These are phyloP conservation scores for Pterostichus niger DNA, from an alignment of 2,888 invertebrate genomes.

Conservation along the genomic window DNA sequence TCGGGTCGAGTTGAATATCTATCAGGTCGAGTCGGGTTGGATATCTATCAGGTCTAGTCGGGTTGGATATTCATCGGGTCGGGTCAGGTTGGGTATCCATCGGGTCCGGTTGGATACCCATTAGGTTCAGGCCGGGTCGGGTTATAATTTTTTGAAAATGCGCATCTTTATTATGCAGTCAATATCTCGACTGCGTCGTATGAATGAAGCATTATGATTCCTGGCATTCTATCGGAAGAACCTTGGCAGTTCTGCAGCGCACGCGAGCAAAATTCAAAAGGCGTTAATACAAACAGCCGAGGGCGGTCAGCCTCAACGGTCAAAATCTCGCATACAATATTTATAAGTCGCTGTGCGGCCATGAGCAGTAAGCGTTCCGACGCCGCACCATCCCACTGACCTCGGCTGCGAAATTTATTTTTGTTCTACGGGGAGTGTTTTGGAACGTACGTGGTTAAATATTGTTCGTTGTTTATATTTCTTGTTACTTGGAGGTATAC, in stretches of 20 bases:
- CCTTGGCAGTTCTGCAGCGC: not conserved
- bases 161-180: too few relatives aligned
- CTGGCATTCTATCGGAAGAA: not conserved
- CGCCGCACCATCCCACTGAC: not conserved
- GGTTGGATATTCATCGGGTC: too few relatives aligned
- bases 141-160: too few relatives aligned
- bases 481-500: slow-evolving; percentile 15
- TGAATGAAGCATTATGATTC: too few relatives aligned
- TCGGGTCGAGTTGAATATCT: too few relatives aligned
- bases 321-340: slow-evolving; percentile 51
- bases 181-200: too few relatives aligned
- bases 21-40: too few relatives aligned
- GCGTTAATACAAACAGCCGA: slow-evolving; percentile 37
- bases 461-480: slow-evolving; percentile 41
- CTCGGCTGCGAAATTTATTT: slow-evolving; percentile 50
- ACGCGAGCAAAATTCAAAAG: slow-evolving; percentile 25
- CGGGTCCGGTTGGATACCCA: too few relatives aligned
- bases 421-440: slow-evolving; percentile 52
- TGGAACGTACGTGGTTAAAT: slow-evolving; percentile 54
- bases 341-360: slow-evolving; percentile 36
- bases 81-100: too few relatives aligned
- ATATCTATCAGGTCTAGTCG: too few relatives aligned
- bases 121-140: too few relatives aligned
- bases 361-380: not conserved
- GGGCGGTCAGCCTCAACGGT: slow-evolving; percentile 17